A percentile compares a stretch with the other conserved stretches of the same genome.
Conservation (phyloP, 2,797 vertebrate species). For the Coilia nasus region DNA sequence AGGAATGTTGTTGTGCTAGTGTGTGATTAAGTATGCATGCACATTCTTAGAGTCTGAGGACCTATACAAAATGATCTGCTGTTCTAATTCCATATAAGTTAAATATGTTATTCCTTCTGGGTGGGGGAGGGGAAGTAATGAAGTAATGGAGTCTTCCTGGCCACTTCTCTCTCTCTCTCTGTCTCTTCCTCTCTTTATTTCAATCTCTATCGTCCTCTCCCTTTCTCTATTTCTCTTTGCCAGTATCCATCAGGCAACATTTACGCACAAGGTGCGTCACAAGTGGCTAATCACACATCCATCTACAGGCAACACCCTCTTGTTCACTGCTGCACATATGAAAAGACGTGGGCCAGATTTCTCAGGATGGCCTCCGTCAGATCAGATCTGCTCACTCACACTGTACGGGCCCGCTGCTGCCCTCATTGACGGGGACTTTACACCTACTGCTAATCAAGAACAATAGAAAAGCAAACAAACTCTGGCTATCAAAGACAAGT, state of each 20-base stretch:
- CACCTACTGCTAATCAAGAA: slow-evolving; percentile 21
- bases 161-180: background rate
- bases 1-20: background rate
- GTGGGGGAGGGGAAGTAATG: background rate
- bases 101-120: background rate
- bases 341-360: background rate
- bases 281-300: slow-evolving; percentile 1
- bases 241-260: background rate
- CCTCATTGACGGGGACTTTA: slow-evolving; percentile 5
- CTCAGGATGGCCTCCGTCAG: background rate
- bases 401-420: background rate
- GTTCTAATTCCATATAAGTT: background rate
- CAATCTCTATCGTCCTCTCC: background rate
- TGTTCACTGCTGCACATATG: background rate
- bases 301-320: background rate
- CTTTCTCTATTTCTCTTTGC: background rate
- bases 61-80: background rate
- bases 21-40: background rate
- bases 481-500: background rate
- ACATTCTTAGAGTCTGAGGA: background rate
- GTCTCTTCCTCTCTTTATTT: background rate
- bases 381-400: background rate
- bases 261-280: slow-evolving; percentile 25
- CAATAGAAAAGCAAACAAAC: slow-evolving; percentile 26
- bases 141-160: background rate